These are phyloP conservation scores for Nothobranchius kuhntae DNA, from an alignment of 2,113 vertebrate genomes.

Conservation along the genomic window DNA sequence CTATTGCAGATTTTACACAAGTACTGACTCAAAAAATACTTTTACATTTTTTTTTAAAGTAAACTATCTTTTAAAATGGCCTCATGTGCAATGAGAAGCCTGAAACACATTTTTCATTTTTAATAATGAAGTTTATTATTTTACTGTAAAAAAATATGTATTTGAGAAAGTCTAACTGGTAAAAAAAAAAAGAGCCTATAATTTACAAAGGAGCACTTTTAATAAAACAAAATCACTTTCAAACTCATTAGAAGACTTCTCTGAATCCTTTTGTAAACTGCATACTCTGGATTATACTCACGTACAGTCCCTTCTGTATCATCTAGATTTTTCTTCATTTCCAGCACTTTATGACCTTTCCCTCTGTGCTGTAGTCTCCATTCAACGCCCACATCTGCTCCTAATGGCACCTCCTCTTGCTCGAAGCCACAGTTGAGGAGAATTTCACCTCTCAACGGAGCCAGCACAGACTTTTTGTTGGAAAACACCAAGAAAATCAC, in stretches of 20 bases:
- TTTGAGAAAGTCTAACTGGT: neutral
- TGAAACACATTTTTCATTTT: neutral
- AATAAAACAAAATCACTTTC: neutral
- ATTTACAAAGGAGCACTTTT: neutral
- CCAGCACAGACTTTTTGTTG: constrained; percentile 57
- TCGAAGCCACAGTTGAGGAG: constrained; percentile 82
- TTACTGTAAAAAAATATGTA: neutral
- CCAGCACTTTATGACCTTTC: constrained; percentile 74
- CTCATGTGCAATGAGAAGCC: neutral
- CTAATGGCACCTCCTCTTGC: constrained; percentile 61
- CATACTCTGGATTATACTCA: constrained; percentile 28
- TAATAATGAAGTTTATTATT: neutral
- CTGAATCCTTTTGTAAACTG: neutral
- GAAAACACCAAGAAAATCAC: constrained; percentile 85
- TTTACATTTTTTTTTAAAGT: neutral
- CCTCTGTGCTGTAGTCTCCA: constrained; percentile 86
- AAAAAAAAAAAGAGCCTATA: neutral
- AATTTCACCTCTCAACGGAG: constrained; percentile 64
- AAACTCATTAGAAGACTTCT: neutral
- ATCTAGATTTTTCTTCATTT: constrained; percentile 55
- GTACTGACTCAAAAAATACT: neutral
- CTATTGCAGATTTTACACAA: no score
- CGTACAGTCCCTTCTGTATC: constrained; percentile 50
- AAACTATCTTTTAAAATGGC: neutral
- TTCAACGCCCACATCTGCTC: constrained; percentile 66